Evolutionary conservation across 2,797 vertebrate genomes (phyloP).

Genomic region (Botia almorhae): DNA sequence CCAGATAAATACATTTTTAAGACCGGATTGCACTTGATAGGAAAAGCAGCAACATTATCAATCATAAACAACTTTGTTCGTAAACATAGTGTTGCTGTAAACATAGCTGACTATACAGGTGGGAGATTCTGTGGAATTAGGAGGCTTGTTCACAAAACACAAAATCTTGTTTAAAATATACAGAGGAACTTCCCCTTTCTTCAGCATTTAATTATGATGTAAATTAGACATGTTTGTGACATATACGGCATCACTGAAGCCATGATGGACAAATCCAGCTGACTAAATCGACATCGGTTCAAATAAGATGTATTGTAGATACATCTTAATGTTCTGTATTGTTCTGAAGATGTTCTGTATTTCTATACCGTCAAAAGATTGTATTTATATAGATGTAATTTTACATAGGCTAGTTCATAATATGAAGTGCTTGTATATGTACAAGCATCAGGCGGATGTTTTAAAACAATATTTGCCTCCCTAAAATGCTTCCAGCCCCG

Average conservation of each 20-base stretch:
- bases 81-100: neutral
- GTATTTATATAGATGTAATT: neutral
- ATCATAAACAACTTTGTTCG: constrained; percentile 29
- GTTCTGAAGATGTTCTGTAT: too few species aligned
- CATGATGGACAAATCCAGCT: too few species aligned
- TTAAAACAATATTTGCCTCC: constrained; percentile 7
- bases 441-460: neutral
- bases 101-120: neutral
- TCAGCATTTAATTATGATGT: too few species aligned
- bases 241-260: too few species aligned
- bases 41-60: constrained; percentile 17
- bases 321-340: too few species aligned
- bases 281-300: too few species aligned
- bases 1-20: constrained; percentile 22
- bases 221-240: too few species aligned
- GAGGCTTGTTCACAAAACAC: neutral
- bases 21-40: neutral
- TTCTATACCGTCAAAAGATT: neutral
- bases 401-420: neutral
- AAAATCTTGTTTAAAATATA: too few species aligned
- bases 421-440: neutral
- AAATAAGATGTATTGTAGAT: too few species aligned
- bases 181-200: too few species aligned
- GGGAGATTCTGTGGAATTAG: neutral
- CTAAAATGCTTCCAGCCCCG: constrained; percentile 14